Conservation (phyloP, 2,113 vertebrate species). For the Nesogale talazaci region DNA sequence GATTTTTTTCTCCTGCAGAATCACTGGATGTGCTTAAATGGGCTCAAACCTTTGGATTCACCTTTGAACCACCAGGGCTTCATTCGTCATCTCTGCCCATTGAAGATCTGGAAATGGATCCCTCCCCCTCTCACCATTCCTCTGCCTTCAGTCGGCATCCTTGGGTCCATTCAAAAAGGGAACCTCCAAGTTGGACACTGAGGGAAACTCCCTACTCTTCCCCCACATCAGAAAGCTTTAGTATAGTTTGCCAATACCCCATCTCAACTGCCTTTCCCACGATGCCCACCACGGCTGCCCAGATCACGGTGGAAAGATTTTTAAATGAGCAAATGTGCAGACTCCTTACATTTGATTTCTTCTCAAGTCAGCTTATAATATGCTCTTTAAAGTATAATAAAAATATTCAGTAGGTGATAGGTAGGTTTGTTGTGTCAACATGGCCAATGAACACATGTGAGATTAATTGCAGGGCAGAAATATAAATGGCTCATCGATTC, state of each 20-base stretch:
- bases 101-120: not conserved
- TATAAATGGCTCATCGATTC: no score
- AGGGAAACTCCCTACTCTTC: not conserved
- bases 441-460: no score
- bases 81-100: not conserved
- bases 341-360: slow-evolving; percentile 10
- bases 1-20: not conserved
- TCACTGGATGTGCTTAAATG: no score
- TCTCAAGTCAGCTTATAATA: slow-evolving; percentile 49
- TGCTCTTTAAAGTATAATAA: not conserved
- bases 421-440: no score
- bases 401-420: no score
- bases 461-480: no score
- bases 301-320: not conserved
- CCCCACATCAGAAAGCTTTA: not conserved
- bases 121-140: not conserved
- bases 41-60: not conserved
- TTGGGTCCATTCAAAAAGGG: no score
- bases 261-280: not conserved
- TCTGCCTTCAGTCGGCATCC: not conserved
- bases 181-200: not conserved
- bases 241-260: no score
- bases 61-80: no score
- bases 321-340: slow-evolving; percentile 21
- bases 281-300: rapidly evolving